These are phyloP conservation scores for Scrobipalpa atriplicella DNA, from an alignment of 2,888 invertebrate species.

Conservation along the genomic window DNA sequence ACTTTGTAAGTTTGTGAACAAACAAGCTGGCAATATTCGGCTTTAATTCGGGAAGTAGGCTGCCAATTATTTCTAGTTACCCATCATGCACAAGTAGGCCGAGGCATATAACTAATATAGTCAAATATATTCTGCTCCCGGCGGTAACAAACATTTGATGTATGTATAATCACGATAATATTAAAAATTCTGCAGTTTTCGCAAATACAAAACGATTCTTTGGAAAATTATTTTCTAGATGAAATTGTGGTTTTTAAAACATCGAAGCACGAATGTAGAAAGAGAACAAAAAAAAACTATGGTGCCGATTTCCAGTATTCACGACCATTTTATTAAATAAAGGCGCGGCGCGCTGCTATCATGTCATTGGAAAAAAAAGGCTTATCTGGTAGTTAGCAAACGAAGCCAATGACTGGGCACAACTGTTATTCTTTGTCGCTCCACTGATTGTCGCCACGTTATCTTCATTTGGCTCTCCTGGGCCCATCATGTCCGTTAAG, in stretches of 20 bases:
- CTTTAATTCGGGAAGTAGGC: neutral
- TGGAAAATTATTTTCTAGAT: too few relatives aligned
- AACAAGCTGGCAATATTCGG: neutral
- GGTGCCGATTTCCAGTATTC: too few relatives aligned
- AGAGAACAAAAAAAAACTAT: too few relatives aligned
- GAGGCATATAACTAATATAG: neutral
- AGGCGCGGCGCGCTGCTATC: neutral
- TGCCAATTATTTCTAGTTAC: neutral
- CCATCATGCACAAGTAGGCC: neutral
- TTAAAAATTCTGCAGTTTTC: too few relatives aligned
- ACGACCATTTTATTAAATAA: neutral
- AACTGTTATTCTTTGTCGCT: conserved; percentile 24
- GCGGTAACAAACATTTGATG: neutral
- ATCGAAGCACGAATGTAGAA: too few relatives aligned
- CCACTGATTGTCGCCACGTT: conserved; percentile 28
- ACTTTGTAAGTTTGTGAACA: neutral
- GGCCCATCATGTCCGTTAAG: conserved; percentile 28
- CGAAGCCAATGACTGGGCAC: conserved; percentile 1
- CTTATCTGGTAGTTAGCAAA: neutral
- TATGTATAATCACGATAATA: too few relatives aligned
- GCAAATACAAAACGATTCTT: too few relatives aligned
- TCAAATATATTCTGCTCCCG: neutral
- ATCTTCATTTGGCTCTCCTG: conserved; percentile 30
- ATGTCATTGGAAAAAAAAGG: neutral
- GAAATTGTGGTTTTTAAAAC: too few relatives aligned